Conservation (phyloP, 2,888 invertebrate species). For the Drosophila conformis region DNA sequence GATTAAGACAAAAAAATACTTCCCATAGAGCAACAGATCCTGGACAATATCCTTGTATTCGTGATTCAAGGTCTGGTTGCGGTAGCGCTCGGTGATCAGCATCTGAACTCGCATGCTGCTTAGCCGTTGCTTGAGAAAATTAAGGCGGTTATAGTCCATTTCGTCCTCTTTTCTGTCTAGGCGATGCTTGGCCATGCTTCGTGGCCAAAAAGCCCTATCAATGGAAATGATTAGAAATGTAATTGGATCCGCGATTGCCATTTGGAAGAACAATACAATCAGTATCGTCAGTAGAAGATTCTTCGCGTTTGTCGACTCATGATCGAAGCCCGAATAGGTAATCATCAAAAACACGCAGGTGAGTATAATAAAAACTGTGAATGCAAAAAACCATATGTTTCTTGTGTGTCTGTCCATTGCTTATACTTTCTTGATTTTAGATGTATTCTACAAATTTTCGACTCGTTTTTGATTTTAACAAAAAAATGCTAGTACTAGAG, state of each 20-base stretch:
- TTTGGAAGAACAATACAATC: conserved; percentile 30
- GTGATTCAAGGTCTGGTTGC: conserved; percentile 65
- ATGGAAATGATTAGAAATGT: conserved; percentile 22
- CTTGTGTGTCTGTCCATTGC: background rate
- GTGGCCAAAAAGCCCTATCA: conserved; percentile 37
- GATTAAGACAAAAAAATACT: conserved; percentile 70
- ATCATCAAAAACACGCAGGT: background rate
- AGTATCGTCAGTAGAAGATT: conserved; percentile 26
- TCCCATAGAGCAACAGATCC: conserved; percentile 75
- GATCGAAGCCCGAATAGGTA: conserved; percentile 26
- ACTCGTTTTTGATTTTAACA: background rate
- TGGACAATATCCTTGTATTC: conserved; percentile 68
- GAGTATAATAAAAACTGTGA: conserved; percentile 13
- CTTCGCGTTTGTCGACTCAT: conserved; percentile 35
- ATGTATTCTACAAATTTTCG: background rate
- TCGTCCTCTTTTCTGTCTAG: background rate
- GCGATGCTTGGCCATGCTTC: background rate
- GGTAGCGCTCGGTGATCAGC: conserved; percentile 56
- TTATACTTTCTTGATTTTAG: background rate
- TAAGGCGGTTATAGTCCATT: conserved; percentile 30
- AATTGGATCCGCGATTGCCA: conserved; percentile 33
- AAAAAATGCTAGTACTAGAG: background rate
- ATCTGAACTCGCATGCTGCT: conserved; percentile 58
- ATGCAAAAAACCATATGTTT: background rate
- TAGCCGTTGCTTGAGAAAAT: conserved; percentile 62